Conservation (phyloP, 2,797 vertebrate genomes). For the Sphenopsis melanotis region DNA sequence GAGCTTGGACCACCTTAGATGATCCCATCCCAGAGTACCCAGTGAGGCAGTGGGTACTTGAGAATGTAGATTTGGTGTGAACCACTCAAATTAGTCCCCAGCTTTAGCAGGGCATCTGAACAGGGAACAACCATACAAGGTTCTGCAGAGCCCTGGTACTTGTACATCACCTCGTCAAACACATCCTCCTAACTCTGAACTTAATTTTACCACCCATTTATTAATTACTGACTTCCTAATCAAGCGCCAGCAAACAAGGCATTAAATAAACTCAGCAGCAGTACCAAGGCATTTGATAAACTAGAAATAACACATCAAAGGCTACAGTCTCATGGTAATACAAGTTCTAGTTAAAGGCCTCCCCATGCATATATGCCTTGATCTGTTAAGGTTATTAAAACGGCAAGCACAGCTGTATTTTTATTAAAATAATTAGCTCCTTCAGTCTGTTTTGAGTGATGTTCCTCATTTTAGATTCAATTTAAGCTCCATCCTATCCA, state of each 20-base stretch:
- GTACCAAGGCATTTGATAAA: constrained; percentile 44
- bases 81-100: neutral
- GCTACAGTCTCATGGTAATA: constrained; percentile 40
- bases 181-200: constrained; percentile 8
- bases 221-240: constrained; percentile 46
- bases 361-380: neutral
- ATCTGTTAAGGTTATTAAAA: constrained; percentile 61
- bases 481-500: constrained; percentile 18
- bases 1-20: neutral
- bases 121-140: neutral
- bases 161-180: neutral
- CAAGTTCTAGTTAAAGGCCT: constrained; percentile 51
- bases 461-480: constrained; percentile 28
- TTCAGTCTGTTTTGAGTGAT: constrained; percentile 34
- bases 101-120: neutral
- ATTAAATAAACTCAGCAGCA: constrained; percentile 35
- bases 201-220: constrained; percentile 16
- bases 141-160: neutral
- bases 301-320: constrained; percentile 53
- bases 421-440: constrained; percentile 56
- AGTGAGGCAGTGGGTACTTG: neutral
- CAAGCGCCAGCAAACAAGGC: neutral
- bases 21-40: neutral
- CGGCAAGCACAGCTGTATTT: constrained; percentile 25
- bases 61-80: neutral